Conservation (phyloP, 2,797 vertebrate genomes). For the Sarcoramphus papa region DNA sequence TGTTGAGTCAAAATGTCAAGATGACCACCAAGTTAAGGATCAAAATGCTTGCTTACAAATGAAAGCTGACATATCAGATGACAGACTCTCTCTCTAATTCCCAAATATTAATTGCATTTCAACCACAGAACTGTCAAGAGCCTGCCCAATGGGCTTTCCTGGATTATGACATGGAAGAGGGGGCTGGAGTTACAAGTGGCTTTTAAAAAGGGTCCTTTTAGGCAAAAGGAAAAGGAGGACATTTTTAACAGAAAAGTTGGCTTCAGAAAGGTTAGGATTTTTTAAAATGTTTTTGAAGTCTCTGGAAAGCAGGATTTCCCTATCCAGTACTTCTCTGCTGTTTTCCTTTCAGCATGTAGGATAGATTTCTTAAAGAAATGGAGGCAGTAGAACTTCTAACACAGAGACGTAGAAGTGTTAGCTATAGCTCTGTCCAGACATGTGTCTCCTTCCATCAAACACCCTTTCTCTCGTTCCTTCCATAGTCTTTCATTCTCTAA, state of each 20-base stretch:
- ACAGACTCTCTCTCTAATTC: neutral
- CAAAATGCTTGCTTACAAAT: neutral
- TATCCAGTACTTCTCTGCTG: neutral
- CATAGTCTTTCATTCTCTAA: neutral
- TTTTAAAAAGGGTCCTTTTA: neutral
- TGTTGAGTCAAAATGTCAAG: neutral
- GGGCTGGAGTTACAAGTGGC: neutral
- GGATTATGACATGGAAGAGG: neutral
- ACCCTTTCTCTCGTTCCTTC: neutral
- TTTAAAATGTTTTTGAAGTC: neutral
- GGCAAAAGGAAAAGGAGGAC: neutral
- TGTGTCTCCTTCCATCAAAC: neutral
- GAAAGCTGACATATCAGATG: neutral
- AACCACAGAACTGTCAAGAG: neutral
- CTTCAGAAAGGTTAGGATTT: neutral
- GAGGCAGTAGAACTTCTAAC: neutral
- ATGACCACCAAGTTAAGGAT: neutral
- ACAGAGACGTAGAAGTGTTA: neutral
- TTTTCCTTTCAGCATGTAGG: neutral
- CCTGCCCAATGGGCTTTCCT: neutral
- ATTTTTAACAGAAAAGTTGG: neutral
- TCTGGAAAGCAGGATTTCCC: neutral
- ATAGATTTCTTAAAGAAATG: neutral
- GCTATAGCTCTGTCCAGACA: neutral
- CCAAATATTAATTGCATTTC: neutral